Evolutionary conservation across 1,140 invertebrate species (phyloP).

Genomic region (Euborellia annulipes): DNA sequence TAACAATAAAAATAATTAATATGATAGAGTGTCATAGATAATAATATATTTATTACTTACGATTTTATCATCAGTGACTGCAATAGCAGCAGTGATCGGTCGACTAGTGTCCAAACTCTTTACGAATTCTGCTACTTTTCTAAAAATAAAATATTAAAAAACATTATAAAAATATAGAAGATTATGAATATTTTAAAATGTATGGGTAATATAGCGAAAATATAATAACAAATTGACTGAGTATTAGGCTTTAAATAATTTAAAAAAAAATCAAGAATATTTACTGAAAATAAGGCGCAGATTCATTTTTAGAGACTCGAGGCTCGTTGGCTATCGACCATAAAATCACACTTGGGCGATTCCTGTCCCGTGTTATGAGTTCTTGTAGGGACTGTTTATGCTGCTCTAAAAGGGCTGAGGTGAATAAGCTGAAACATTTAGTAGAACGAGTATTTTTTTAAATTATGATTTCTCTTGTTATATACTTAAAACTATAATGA

Average conservation of each 20-base stretch:
- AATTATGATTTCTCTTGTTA: too few species aligned
- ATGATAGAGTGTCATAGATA: too few species aligned
- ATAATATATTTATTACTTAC: too few species aligned
- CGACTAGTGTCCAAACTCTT: conserved; percentile 54
- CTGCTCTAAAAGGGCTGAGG: conserved; percentile 46
- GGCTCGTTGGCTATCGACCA: conserved; percentile 97
- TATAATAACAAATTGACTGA: too few species aligned
- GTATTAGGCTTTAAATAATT: too few species aligned
- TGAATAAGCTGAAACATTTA: conserved; percentile 37
- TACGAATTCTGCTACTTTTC: conserved; percentile 41
- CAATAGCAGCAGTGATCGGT: conserved; percentile 62
- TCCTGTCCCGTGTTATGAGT: conserved; percentile 79
- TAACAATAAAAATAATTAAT: conserved; percentile 10
- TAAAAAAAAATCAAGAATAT: too few species aligned
- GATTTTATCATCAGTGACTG: too few species aligned
- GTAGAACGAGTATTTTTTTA: too few species aligned
- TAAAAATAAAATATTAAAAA: conserved; percentile 18
- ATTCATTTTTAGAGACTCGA: conserved; percentile 40
- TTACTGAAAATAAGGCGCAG: conserved; percentile 76
- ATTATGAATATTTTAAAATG: too few species aligned
- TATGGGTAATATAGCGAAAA: too few species aligned
- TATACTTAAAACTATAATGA: too few species aligned
- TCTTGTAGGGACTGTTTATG: conserved; percentile 73
- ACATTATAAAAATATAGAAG: too few species aligned
- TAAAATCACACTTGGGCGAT: conserved; percentile 83